phyloP scores from a whole-genome alignment of 1,140 invertebrate species.

The Pseudomyrmex sp. region DNA sequence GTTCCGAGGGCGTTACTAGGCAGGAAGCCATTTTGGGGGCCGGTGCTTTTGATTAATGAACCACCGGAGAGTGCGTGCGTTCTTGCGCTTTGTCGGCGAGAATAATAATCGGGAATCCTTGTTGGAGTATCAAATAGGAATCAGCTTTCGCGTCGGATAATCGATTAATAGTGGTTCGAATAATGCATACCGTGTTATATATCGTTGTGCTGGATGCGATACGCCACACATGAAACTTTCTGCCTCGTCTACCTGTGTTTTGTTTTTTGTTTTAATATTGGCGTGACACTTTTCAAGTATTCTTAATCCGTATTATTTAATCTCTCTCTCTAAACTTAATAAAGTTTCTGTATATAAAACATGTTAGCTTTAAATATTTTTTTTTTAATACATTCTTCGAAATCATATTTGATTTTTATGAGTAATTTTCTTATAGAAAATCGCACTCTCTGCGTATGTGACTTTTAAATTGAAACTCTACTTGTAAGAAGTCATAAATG shows the following conservation, averaged over 20 bases:
- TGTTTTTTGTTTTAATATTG: not conserved
- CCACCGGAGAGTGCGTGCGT: constrained; percentile 44
- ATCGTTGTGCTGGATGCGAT: constrained; percentile 11
- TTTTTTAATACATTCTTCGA: no score
- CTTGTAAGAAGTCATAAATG: not conserved
- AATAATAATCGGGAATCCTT: constrained; percentile 70
- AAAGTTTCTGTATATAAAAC: no score
- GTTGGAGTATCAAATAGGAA: constrained; percentile 63
- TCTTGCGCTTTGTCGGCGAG: constrained; percentile 59
- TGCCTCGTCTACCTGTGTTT: not conserved
- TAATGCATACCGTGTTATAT: constrained; percentile 20
- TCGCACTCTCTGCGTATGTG: no score
- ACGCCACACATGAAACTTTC: not conserved
- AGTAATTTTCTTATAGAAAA: no score
- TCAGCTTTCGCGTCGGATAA: constrained; percentile 64
- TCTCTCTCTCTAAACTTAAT: no score
- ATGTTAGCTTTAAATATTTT: no score
- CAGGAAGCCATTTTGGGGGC: constrained; percentile 76
- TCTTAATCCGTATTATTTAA: not conserved
- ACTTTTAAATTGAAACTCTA: not conserved
- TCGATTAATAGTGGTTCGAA: constrained; percentile 67
- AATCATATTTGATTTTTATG: no score
- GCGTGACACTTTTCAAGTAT: constrained; percentile 2
- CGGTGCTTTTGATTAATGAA: constrained; percentile 75
- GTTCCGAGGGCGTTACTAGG: constrained; percentile 76